Base-by-base conservation (phyloP, 2,797 vertebrate species). In the Sebastolobus alascanus region DNA sequence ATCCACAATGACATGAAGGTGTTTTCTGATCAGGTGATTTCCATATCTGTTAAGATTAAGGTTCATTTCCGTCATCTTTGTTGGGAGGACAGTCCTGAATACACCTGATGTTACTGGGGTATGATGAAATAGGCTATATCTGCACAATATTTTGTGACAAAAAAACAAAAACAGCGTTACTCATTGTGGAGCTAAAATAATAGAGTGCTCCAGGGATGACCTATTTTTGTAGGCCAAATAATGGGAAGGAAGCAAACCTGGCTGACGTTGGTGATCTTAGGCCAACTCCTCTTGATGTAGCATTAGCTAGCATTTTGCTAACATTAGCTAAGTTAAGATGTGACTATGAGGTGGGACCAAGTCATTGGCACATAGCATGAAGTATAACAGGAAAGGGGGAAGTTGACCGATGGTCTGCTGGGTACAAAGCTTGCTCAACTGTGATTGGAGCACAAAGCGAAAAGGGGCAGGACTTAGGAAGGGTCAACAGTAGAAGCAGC, bases 391-490 rank as follows among this genome's bases (percentile, higher is more conserved):
- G 0, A 52, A 52, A 52, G 20, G 50, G 20, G 9, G 50, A n/a
- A 52, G 50, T 52, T 18, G 6, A 52, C 50, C 20, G 4, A n/a
- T 9, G 0, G 20, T 20, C 50, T 52, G 0, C 50, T 0, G 50
- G 50, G 20, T 52, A 52, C 20, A 20, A 52, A n/a, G 20, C 20
- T 52, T n/a, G 0, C 50, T 52, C 50, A 22, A 20, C 20, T 52
- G 50, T n/a, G 43, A 50, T 50, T 50, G 43, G 43, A 50, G 18
- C 43, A 50, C 43, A 50, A 18, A 50, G 43, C 43, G 0, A 50
- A 50, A 52, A 52, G 50, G 20, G 50, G 50, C 50, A 52, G 43
- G 43, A 50, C 20, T 52, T n/a, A n/a, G 50, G 50, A 52, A 52
- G 0, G 50, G 50, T 52, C 50, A 52, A 52, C 8, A 4, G 50